Evolutionary conservation across 2,888 invertebrate species (phyloP).

Genomic region (Minunthozetes semirufus): DNA sequence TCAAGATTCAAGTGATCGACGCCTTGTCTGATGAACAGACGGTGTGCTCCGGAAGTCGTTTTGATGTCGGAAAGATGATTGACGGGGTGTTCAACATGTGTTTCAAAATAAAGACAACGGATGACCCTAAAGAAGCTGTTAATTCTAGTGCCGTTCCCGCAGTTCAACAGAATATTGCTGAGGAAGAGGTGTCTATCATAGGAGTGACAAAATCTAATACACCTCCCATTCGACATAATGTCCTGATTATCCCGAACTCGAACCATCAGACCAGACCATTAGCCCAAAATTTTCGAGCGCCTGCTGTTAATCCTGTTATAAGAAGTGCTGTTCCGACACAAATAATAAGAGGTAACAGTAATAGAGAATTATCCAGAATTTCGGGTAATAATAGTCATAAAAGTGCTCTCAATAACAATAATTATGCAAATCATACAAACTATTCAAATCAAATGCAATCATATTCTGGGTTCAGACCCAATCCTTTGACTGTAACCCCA

Average conservation of each 20-base stretch:
- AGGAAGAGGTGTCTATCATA: too few relatives aligned
- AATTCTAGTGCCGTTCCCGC: background rate
- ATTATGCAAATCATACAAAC: background rate
- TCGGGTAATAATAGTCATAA: background rate
- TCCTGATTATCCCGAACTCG: too few relatives aligned
- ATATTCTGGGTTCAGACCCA: background rate
- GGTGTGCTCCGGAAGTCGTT: background rate
- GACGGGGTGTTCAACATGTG: conserved; percentile 8
- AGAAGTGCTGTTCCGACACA: too few relatives aligned
- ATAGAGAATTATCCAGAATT: background rate
- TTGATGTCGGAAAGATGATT: background rate
- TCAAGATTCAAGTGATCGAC: conserved; percentile 9
- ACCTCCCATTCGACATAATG: too few relatives aligned
- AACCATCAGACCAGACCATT: too few relatives aligned
- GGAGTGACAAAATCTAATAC: too few relatives aligned
- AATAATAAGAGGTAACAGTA: background rate
- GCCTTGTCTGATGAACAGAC: background rate
- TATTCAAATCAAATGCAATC: background rate
- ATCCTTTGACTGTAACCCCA: background rate
- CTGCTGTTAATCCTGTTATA: too few relatives aligned
- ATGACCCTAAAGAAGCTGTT: background rate
- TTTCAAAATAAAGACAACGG: background rate
- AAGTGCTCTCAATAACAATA: background rate
- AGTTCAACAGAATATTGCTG: too few relatives aligned
- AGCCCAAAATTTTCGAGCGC: too few relatives aligned